Percentiles rank a stretch among this genome's conserved stretches.
These are phyloP conservation scores for Odontophorus gujanensis DNA, from an alignment of 2,113 vertebrate genomes.

Conservation along the genomic window DNA sequence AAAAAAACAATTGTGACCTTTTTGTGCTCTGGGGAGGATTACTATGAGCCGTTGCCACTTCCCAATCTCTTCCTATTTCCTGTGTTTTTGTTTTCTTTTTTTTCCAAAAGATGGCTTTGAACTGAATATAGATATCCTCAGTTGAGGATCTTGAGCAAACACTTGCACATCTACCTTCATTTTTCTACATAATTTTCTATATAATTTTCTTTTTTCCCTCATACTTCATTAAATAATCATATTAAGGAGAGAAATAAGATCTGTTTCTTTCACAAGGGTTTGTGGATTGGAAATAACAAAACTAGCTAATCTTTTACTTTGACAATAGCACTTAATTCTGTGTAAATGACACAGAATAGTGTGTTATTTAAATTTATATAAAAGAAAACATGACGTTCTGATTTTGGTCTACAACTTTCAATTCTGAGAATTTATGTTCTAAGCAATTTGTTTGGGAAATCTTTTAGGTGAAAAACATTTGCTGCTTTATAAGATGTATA, in stretches of 20 bases:
- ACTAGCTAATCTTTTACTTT: background rate
- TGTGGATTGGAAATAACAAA: background rate
- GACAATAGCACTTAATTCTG: background rate
- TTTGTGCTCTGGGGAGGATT: background rate
- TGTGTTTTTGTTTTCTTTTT: background rate
- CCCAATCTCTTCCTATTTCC: accelerated
- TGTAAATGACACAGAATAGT: background rate
- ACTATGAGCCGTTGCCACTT: background rate
- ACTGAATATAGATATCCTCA: background rate
- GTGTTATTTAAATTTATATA: background rate
- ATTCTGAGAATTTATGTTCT: too few species aligned
- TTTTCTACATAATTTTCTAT: background rate
- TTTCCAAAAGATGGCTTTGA: background rate
- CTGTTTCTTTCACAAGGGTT: background rate
- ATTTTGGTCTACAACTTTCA: background rate
- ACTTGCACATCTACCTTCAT: background rate
- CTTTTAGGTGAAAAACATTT: background rate
- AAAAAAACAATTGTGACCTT: background rate
- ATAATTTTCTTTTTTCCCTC: too few species aligned
- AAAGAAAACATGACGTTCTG: background rate
- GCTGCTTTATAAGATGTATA: background rate
- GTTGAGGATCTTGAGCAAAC: background rate
- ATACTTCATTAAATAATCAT: background rate
- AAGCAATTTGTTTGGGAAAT: too few species aligned
- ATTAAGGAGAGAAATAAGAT: background rate